Evolutionary conservation across 2,888 invertebrate species (phyloP).

Genomic region (Dicranocentrus wangi): DNA sequence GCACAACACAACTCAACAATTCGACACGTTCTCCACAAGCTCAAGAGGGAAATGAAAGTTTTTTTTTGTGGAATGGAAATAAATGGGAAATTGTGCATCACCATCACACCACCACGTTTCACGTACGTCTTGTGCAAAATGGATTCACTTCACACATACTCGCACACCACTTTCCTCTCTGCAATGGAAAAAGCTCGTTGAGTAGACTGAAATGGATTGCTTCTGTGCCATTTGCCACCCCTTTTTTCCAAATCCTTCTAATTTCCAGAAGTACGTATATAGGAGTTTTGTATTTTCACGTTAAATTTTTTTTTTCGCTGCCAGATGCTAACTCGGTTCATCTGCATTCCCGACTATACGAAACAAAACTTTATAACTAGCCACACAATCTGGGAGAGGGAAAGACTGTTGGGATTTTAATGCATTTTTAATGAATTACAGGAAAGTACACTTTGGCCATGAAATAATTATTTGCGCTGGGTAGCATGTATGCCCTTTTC

Average conservation of each 20-base stretch:
- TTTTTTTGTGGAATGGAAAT: slow-evolving; percentile 22
- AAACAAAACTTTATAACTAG: neutral
- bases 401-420: slow-evolving; percentile 49
- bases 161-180: too few species aligned
- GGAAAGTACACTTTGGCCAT: slow-evolving; percentile 58
- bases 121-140: slow-evolving; percentile 5
- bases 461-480: slow-evolving; percentile 45
- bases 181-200: neutral
- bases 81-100: slow-evolving; percentile 46
- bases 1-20: slow-evolving; percentile 3
- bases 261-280: neutral
- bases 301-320: too few species aligned
- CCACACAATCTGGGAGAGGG: neutral
- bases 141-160: neutral
- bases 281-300: too few species aligned
- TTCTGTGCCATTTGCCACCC: neutral
- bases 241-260: slow-evolving; percentile 1
- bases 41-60: slow-evolving; percentile 14
- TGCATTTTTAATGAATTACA: slow-evolving; percentile 65
- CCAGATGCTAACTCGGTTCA: neutral
- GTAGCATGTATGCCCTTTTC: neutral
- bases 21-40: neutral
- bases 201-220: slow-evolving; percentile 5
- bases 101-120: neutral
- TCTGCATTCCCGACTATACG: neutral